phyloP scores from a whole-genome alignment of 2,797 vertebrate genomes.

The Lindbergichthys nudifrons region DNA sequence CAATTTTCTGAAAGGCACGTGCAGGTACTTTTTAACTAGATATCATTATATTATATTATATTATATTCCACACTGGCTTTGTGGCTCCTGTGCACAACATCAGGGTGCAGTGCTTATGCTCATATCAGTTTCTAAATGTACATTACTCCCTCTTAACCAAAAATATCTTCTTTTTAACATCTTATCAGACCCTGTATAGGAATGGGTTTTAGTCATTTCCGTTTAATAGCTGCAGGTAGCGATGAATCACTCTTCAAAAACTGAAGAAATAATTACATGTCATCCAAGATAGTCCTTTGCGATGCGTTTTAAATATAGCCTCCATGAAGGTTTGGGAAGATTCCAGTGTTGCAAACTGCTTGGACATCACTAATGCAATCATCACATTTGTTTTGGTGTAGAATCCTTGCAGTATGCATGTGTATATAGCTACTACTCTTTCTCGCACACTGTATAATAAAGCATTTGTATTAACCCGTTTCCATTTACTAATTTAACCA shows the following conservation, averaged over 20 bases:
- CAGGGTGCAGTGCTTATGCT: constrained; percentile 18
- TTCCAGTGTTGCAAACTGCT: neutral
- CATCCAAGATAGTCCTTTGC: neutral
- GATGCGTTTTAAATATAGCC: neutral
- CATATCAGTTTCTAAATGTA: constrained; percentile 1
- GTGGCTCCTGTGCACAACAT: constrained; percentile 14
- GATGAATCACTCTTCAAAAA: constrained; percentile 21
- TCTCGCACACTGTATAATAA: neutral
- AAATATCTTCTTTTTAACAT: constrained; percentile 36
- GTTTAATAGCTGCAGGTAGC: constrained; percentile 13
- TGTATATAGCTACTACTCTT: neutral
- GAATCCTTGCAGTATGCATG: neutral
- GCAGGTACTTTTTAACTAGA: neutral
- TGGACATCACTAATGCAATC: neutral
- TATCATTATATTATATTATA: neutral
- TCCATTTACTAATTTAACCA: neutral
- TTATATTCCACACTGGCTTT: constrained; percentile 5
- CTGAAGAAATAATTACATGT: constrained; percentile 3
- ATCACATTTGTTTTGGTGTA: neutral
- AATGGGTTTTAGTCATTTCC: neutral
- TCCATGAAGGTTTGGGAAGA: neutral
- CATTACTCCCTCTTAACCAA: constrained; percentile 38
- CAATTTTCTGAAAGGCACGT: constrained; percentile 16
- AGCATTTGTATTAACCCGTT: neutral
- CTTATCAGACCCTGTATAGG: constrained; percentile 15